A percentile compares a stretch with the other conserved stretches of the same genome.
Conservation (phyloP, 1,140 invertebrate species). For the Nixonia krombeini region DNA sequence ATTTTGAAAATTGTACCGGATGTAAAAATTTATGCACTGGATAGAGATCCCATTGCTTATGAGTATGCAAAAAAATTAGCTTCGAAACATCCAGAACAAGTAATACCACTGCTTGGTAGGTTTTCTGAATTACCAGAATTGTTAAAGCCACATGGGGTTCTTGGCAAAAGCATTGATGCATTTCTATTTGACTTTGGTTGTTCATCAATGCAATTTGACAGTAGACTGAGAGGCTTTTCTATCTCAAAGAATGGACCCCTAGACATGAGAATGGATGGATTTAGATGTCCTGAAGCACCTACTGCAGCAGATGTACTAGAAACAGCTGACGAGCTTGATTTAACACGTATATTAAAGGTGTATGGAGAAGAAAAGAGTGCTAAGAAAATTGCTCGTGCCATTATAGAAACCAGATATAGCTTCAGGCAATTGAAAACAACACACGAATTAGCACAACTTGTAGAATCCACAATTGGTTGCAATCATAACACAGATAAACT, state of each 20-base stretch:
- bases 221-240: slow-evolving; percentile 86
- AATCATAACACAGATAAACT: slow-evolving; percentile 77
- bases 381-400: slow-evolving; percentile 87
- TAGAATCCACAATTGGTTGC: slow-evolving; percentile 73
- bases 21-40: slow-evolving; percentile 83
- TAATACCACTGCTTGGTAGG: slow-evolving; percentile 85
- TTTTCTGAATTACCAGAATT: slow-evolving; percentile 89
- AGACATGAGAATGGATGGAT: slow-evolving; percentile 96
- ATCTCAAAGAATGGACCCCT: slow-evolving; percentile 87
- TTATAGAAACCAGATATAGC: slow-evolving; percentile 89
- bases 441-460: slow-evolving; percentile 84
- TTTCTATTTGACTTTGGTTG: slow-evolving; percentile 95
- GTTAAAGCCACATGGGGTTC: slow-evolving; percentile 75
- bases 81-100: slow-evolving; percentile 77
- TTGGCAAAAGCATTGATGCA: slow-evolving; percentile 82
- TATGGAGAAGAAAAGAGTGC: slow-evolving; percentile 94
- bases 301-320: slow-evolving; percentile 91
- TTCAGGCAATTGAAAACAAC: slow-evolving; percentile 88
- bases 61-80: slow-evolving; percentile 77
- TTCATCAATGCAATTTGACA: slow-evolving; percentile 96
- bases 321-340: slow-evolving; percentile 81
- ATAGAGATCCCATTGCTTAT: slow-evolving; percentile 88
- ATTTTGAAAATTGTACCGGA: slow-evolving; percentile 74
- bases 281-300: slow-evolving; percentile 77
- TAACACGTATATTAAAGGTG: slow-evolving; percentile 86